Percentiles rank a stretch among this genome's conserved stretches.
phyloP scores from a whole-genome alignment of 2,888 invertebrate genomes.

The Chromoteleia sp. region DNA sequence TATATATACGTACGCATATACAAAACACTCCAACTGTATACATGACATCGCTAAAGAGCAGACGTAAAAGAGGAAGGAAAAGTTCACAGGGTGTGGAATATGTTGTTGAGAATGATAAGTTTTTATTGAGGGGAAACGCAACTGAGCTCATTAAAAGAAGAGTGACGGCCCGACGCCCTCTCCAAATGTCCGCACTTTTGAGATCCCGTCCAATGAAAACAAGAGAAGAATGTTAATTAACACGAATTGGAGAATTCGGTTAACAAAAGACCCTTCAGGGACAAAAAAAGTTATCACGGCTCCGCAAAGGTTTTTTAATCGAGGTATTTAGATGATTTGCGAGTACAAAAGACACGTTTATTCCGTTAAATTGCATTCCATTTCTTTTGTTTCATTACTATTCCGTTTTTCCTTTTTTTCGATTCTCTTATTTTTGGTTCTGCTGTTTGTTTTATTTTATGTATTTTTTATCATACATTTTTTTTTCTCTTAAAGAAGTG shows the following conservation, averaged over 20 bases:
- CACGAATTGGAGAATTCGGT: slow-evolving; percentile 56
- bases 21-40: slow-evolving; percentile 45
- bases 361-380: slow-evolving; percentile 6
- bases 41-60: slow-evolving; percentile 45
- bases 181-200: slow-evolving; percentile 57
- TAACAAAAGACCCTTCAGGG: slow-evolving; percentile 53
- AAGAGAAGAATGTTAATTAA: slow-evolving; percentile 66
- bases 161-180: slow-evolving; percentile 49
- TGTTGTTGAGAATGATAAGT: slow-evolving; percentile 66
- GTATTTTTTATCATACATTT: too few species aligned
- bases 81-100: slow-evolving; percentile 56
- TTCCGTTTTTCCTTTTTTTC: not conserved
- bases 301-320: slow-evolving; percentile 52
- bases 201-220: slow-evolving; percentile 53
- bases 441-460: too few species aligned
- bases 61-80: slow-evolving; percentile 51
- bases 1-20: slow-evolving; percentile 12
- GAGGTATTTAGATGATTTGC: slow-evolving; percentile 34
- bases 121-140: slow-evolving; percentile 65
- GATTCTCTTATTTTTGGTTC: slow-evolving; percentile 2
- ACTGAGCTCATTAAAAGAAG: slow-evolving; percentile 64
- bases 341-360: slow-evolving; percentile 20
- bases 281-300: slow-evolving; percentile 54
- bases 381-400: not conserved
- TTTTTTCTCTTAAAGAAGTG: not conserved